A percentile compares a stretch with the other conserved stretches of the same genome.
These are phyloP conservation scores for Dioctria rufipes DNA, from an alignment of 2,888 invertebrate genomes.

Conservation along the genomic window DNA sequence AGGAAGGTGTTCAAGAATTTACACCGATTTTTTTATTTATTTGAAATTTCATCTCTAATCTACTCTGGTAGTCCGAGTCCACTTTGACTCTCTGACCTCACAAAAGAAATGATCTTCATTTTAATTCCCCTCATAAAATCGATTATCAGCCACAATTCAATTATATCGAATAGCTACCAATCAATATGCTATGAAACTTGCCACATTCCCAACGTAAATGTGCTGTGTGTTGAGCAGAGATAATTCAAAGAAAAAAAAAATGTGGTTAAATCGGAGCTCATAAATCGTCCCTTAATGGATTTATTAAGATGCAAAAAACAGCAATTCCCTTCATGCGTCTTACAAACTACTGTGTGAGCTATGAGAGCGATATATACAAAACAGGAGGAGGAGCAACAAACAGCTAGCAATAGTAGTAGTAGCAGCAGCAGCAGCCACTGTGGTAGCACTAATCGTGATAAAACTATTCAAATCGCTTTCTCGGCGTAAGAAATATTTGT, in stretches of 20 bases:
- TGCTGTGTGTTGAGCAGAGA: constrained; percentile 17
- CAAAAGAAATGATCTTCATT: no score
- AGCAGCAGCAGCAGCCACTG: not conserved
- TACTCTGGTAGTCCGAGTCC: no score
- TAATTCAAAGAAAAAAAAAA: constrained; percentile 18
- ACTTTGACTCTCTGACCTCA: no score
- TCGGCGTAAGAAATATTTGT: constrained; percentile 36
- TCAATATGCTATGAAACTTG: constrained; percentile 1
- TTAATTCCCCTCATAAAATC: no score
- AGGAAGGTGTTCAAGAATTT: no score
- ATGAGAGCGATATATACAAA: not conserved
- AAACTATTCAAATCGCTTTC: constrained; percentile 49
- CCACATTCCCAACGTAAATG: constrained; percentile 33
- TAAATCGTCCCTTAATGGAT: constrained; percentile 45
- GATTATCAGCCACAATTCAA: no score
- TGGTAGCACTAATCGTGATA: constrained; percentile 18
- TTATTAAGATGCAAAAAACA: constrained; percentile 44
- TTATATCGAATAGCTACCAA: not conserved
- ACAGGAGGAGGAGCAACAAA: no score
- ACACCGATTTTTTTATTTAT: no score
- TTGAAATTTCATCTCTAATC: no score
- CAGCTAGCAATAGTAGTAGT: no score
- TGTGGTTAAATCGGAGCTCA: constrained; percentile 17
- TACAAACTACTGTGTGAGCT: not conserved
- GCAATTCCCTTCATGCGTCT: not conserved